phyloP scores from a whole-genome alignment of 30 jellyfish, hydroid and myxozoan genomes.

The Hydra vulgaris region DNA sequence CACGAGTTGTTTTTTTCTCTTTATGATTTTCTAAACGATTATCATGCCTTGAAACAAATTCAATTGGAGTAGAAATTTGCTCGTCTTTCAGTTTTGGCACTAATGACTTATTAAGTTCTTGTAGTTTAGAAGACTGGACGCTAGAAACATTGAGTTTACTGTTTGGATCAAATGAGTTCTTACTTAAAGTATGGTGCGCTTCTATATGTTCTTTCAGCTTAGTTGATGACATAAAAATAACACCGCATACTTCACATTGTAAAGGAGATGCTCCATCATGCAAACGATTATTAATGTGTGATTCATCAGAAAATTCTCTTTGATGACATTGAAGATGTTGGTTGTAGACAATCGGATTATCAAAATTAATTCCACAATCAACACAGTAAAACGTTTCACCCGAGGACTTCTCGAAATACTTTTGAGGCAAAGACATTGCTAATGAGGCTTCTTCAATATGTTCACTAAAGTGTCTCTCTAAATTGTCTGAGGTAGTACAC shows the following conservation, averaged over 20 bases:
- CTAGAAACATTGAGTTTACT: neutral
- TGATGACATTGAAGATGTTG: conserved; percentile 35
- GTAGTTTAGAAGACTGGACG: neutral
- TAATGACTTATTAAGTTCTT: neutral
- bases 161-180: neutral
- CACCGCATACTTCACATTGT: conserved; percentile 23
- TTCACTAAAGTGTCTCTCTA: conserved; percentile 26
- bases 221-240: conserved; percentile 21
- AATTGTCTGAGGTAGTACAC: conserved; percentile 13
- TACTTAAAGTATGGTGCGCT: neutral
- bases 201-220: conserved; percentile 25
- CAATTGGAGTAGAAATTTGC: neutral
- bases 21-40: neutral
- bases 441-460: conserved; percentile 29
- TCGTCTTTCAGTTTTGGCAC: neutral
- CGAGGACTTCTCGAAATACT: conserved; percentile 20
- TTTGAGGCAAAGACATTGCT: conserved; percentile 17
- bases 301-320: conserved; percentile 12
- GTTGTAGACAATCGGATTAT: conserved; percentile 19
- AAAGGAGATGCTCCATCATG: conserved; percentile 24
- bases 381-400: conserved; percentile 25
- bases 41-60: neutral
- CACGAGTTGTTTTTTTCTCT: neutral
- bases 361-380: conserved; percentile 17
- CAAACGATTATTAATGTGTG: neutral